Conservation (phyloP, 2,797 vertebrate species). For the Amphiprion clarkii region DNA sequence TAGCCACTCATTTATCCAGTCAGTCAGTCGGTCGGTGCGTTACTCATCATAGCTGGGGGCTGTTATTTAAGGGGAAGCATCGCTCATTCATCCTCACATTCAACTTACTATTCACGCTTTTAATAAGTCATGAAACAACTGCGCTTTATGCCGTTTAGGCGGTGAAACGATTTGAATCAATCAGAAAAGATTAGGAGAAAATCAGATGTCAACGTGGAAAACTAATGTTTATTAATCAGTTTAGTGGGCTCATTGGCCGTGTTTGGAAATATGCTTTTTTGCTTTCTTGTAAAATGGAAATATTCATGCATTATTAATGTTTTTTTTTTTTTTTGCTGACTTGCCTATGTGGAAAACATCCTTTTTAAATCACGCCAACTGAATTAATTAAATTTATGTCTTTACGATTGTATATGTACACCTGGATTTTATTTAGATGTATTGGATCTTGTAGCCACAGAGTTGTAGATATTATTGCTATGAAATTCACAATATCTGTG, state of each 20-base stretch:
- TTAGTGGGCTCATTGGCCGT: neutral
- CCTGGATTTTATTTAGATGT: too few species aligned
- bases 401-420: too few species aligned
- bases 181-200: neutral
- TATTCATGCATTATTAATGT: too few species aligned
- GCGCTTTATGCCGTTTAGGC: neutral
- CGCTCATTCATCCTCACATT: constrained; percentile 28
- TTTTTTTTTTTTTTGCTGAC: too few species aligned
- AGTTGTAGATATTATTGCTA: too few species aligned
- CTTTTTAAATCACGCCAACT: too few species aligned
- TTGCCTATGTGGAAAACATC: too few species aligned
- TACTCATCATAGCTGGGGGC: constrained; percentile 59
- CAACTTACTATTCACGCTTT: neutral
- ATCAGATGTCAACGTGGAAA: neutral
- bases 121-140: neutral
- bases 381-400: too few species aligned
- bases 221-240: neutral
- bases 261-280: too few species aligned
- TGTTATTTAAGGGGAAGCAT: constrained; percentile 25
- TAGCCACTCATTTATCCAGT: constrained; percentile 28
- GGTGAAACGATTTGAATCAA: neutral
- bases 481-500: too few species aligned
- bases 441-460: too few species aligned
- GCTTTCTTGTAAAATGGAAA: too few species aligned
- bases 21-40: constrained; percentile 32